Base-by-base conservation (phyloP, 2,888 invertebrate genomes). In the Andrena fulva region DNA sequence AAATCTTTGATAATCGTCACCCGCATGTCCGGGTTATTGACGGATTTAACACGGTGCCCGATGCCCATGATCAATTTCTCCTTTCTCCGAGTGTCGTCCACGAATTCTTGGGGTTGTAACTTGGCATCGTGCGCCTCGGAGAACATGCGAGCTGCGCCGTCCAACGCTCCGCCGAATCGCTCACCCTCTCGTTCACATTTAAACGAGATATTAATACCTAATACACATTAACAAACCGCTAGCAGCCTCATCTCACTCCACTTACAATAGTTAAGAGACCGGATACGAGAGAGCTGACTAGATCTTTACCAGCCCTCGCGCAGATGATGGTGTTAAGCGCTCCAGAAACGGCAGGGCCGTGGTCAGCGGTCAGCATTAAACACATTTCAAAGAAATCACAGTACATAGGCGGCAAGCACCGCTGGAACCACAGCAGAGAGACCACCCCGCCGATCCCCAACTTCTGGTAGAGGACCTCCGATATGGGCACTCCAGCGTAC, bases 51-150 rank as follows among this genome's bases (percentile, higher is more conserved):
- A 80, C 97, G 93, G 95, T 99, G 99, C 0, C 99, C 99, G 90
- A 99, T 99, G 80, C 99, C 99, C 99, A 99, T 99, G 91, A 99
- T 99, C 35, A 99, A 96, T 92, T 99, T 97, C 0, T 99, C 99
- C 93, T 98, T 97, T 91, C 99, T 99, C 35, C 99, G 95, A 97
- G 99, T 99, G 91, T 97, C 96, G 94, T 99, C 99, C 68, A 99
- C 99, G 95, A 99, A 99, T 94, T 99, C 99, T 96, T 98, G 98
- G 0, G 99, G 99, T 92, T 98, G 98, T 90, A 98, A 96, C 3
- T 98, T 98, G 73, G 97, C 96, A 94, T 99, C 99, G 94, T 99
- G 98, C 0, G 99, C 99, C 90, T 98, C 98, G 84, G 98, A 98
- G 95, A 99, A 99, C 95, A 99, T 99, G 62, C 96, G 96, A 33